Conservation (phyloP, 2,888 invertebrate genomes). For the Diogma glabrata region DNA sequence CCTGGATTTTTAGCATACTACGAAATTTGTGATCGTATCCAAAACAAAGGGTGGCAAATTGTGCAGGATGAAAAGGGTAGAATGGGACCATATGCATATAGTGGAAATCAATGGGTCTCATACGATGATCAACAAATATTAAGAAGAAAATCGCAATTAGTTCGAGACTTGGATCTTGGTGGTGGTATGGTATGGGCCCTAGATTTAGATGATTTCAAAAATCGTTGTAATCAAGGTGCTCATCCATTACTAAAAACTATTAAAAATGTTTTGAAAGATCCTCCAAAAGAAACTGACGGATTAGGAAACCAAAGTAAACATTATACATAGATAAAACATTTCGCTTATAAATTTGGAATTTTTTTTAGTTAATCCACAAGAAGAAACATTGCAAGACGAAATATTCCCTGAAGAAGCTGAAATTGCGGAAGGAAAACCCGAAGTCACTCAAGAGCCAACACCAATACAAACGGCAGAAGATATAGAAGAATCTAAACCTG, state of each 20-base stretch:
- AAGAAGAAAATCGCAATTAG: slow-evolving; percentile 63
- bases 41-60: slow-evolving; percentile 65
- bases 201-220: slow-evolving; percentile 77
- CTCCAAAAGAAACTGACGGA: slow-evolving; percentile 30
- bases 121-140: slow-evolving; percentile 77
- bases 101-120: slow-evolving; percentile 84
- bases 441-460: neutral
- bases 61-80: slow-evolving; percentile 63
- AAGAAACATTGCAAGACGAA: too few relatives aligned
- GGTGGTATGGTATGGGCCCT: slow-evolving; percentile 89
- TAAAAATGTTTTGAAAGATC: slow-evolving; percentile 52
- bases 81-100: slow-evolving; percentile 81
- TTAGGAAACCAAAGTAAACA: too few relatives aligned
- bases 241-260: slow-evolving; percentile 73
- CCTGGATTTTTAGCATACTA: slow-evolving; percentile 82
- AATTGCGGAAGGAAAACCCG: too few relatives aligned
- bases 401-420: too few relatives aligned
- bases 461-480: neutral
- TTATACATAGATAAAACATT: too few relatives aligned
- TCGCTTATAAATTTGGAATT: too few relatives aligned
- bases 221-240: slow-evolving; percentile 65
- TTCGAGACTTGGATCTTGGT: slow-evolving; percentile 63
- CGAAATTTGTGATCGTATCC: slow-evolving; percentile 78
- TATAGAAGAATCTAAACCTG: neutral
- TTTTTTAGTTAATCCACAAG: too few relatives aligned